A percentile compares a stretch with the other conserved stretches of the same genome.
Conservation (phyloP, 2,113 vertebrate species). For the Oryzias curvinotus region DNA sequence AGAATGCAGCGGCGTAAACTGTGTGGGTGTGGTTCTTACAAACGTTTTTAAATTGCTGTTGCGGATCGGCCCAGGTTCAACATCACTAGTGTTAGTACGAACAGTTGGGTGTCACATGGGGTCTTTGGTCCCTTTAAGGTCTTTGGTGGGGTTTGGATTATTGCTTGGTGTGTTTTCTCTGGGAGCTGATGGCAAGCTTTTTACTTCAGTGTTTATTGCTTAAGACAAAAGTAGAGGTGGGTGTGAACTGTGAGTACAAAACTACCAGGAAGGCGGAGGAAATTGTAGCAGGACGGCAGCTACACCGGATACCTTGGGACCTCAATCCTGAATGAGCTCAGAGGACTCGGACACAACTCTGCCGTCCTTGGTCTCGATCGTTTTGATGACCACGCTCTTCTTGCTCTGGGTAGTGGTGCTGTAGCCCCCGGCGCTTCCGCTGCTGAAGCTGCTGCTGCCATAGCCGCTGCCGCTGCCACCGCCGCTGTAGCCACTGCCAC, state of each 20-base stretch:
- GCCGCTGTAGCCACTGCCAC: slow-evolving; percentile 32
- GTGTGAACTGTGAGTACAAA: slow-evolving; percentile 62
- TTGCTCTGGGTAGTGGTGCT: slow-evolving; percentile 68
- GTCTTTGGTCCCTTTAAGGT: slow-evolving; percentile 78
- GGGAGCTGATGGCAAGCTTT: slow-evolving; percentile 51
- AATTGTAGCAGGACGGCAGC: slow-evolving; percentile 30
- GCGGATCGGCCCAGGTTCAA: slow-evolving; percentile 36
- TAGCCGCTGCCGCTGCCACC: slow-evolving; percentile 18
- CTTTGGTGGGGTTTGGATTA: slow-evolving; percentile 71
- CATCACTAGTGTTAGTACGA: slow-evolving; percentile 55
- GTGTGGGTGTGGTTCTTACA: slow-evolving; percentile 31
- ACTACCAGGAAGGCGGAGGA: slow-evolving; percentile 52
- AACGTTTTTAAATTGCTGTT: slow-evolving; percentile 24
- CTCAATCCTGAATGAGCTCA: slow-evolving; percentile 82
- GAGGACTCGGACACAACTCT: slow-evolving; percentile 88
- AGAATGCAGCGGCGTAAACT: slow-evolving; percentile 42
- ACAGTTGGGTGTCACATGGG: slow-evolving; percentile 57
- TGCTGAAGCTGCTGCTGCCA: slow-evolving; percentile 18
- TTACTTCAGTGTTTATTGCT: slow-evolving; percentile 48
- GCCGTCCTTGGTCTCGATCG: slow-evolving; percentile 89
- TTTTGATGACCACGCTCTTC: slow-evolving; percentile 89
- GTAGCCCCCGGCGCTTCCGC: slow-evolving; percentile 26
- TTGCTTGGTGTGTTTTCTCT: slow-evolving; percentile 56
- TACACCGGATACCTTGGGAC: slow-evolving; percentile 34
- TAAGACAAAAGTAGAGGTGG: slow-evolving; percentile 40